Base-by-base conservation (phyloP, 2,797 vertebrate genomes). In the Cyprinodon diabolis region DNA sequence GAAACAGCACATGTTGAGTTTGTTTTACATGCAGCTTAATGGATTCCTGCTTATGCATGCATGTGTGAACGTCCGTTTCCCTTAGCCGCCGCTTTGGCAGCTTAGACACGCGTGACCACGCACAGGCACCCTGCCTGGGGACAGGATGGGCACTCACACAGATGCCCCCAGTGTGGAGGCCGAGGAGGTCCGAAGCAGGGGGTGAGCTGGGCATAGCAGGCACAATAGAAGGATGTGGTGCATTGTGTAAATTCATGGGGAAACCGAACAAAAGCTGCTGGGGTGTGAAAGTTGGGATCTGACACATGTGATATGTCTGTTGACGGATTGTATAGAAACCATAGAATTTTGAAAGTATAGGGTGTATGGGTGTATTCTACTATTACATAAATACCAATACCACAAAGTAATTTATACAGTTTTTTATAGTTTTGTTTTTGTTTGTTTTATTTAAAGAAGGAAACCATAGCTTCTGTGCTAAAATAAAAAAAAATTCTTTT, bases 1-100 rank as follows among this genome's bases (percentile, higher is more conserved):
- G 92, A 93, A 94, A 79, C 87, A 6, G 85, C 87, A 84, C 91
- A 91, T 87, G 89, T 90, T 91, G 85, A 87, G 90, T 92, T 92
- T 94, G 90, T 93, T 93, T 93, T 90, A 90, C 86, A 91, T 88
- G 84, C 75, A 56, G 89, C 91, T 92, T 91, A 93, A 93, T 91
- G 91, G 89, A 89, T 87, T 88, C 87, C 84, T 73, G 80, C 85
- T 86, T 86, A 86, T 89, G 88, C 74, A 68, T 80, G 86, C 79
- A 84, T 90, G 89, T 90, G 91, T 84, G 87, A 90, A 90, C 52
- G 79, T 90, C 88, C 78, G 74, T 77, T 91, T 92, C 89, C 92
- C 84, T 76, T 86, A 49, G 3, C 67, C 66, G 60, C 79, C 15
- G 75, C 76, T 45, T 78, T 7, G 40, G 68, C 52, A 10, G 71